Base-by-base conservation (phyloP, 2,797 vertebrate genomes). In the Cottoperca gobio region DNA sequence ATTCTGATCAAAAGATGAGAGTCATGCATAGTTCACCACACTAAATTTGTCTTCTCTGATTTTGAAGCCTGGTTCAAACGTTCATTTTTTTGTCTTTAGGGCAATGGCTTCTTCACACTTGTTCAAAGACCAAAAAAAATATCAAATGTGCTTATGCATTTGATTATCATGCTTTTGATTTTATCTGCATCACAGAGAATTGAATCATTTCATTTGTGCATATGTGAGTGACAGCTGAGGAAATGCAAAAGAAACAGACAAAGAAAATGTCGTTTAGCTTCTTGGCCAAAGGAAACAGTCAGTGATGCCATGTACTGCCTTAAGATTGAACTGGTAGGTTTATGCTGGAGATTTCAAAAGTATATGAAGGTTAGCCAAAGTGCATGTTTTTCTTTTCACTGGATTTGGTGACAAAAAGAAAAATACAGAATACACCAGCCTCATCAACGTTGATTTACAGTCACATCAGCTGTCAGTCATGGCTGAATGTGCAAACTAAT, bases 21-120 rank as follows among this genome's bases (percentile, higher is more conserved):
- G 88, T 90, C 88, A 70, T 26, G 43, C 26, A 60, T 75, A 78
- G 82, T 88, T 89, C 88, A 76, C 67, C 78, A 50, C 79, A 78
- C 83, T 75, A 78, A 81, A 86, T 87, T 80, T 70, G 83, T 73
- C 71, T 68, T 26, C 78, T 74, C 31, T 35, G 21, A 60, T 75
- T 80, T 86, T 86, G 68, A 84, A 84, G 79, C n/a, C 21, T 2
- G 59, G 54, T 85, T 90, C 61, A 89, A 85, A 81, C 54, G 5
- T 75, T 87, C 59, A 26, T 31, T 67, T 71, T 72, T 71, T 19
- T 50, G 26, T 83, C 88, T 79, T 82, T 24, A 2, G 66, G 81
- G 80, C 72, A 62, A 52, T 17, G 59, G 61, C 48, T 79, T 84
- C 70, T 76, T 78, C 77, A 58, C 19, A 21, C 58, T 55, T 59